phyloP scores from a whole-genome alignment of 35 echinoderm and acorn worm genomes.

The Holothuria glaberrima region DNA sequence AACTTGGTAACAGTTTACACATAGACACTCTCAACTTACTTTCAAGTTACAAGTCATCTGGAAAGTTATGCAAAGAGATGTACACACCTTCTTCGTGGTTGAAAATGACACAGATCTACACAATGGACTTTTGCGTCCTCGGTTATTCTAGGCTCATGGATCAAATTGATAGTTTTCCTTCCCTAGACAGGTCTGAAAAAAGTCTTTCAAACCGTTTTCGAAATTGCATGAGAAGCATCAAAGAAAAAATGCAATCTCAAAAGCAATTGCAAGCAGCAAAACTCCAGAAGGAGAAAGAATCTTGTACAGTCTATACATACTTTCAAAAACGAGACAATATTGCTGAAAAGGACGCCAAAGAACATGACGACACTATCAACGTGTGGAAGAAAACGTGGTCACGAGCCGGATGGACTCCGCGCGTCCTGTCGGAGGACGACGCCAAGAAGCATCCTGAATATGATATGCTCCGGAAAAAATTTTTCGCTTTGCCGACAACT shows the following conservation, averaged over 20 bases:
- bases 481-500: not conserved
- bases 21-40: not conserved
- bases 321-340: not conserved
- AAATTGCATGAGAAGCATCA: not conserved
- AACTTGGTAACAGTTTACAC: slow-evolving; percentile 15
- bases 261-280: no score
- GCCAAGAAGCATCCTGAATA: slow-evolving; percentile 9
- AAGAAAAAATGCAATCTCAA: not conserved
- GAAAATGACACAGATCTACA: not conserved
- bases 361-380: not conserved
- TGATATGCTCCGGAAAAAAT: not conserved
- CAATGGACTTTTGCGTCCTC: slow-evolving; percentile 37
- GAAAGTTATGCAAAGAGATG: not conserved
- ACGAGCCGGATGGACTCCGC: slow-evolving; percentile 3
- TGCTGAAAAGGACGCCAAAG: not conserved
- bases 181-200: not conserved
- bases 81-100: slow-evolving; percentile 16
- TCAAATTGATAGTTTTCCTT: not conserved
- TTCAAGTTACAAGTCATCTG: not conserved
- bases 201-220: not conserved
- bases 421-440: not conserved
- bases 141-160: not conserved
- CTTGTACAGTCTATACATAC: slow-evolving; percentile 16
- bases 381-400: slow-evolving; percentile 19
- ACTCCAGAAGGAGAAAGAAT: not conserved